Evolutionary conservation across 1,140 invertebrate genomes (phyloP).

Genomic region (Hyles euphorbiae): DNA sequence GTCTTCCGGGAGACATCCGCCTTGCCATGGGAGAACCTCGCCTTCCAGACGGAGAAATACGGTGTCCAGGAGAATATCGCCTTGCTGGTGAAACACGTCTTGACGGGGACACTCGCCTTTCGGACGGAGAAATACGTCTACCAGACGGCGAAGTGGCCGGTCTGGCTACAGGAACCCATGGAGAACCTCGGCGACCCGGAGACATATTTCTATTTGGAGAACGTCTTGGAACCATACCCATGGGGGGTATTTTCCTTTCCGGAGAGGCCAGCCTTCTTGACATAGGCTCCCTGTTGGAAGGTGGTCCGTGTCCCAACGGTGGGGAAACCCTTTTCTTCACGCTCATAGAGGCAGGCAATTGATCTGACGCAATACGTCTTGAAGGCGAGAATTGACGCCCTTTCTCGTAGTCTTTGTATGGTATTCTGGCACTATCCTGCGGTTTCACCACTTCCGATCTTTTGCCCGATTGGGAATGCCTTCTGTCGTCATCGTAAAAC

Average conservation of each 20-base stretch:
- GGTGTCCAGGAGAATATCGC: slow-evolving; percentile 5
- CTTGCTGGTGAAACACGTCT: not conserved
- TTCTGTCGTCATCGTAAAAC: slow-evolving; percentile 20
- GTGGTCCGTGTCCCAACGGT: too few species aligned
- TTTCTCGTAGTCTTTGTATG: slow-evolving; percentile 27
- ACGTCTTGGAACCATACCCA: too few species aligned
- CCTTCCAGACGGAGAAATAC: slow-evolving; percentile 14
- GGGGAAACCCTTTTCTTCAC: too few species aligned
- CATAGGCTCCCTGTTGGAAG: too few species aligned
- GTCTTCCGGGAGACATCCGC: slow-evolving; percentile 1
- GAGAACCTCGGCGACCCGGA: too few species aligned
- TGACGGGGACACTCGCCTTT: not conserved
- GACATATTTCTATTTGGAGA: too few species aligned
- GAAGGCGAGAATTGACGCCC: slow-evolving; percentile 12
- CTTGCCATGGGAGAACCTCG: slow-evolving; percentile 5
- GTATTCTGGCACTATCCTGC: slow-evolving; percentile 3
- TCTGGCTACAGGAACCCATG: too few species aligned
- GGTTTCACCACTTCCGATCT: not conserved
- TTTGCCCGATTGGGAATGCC: slow-evolving; percentile 14
- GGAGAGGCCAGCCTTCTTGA: too few species aligned
- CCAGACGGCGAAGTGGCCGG: slow-evolving; percentile 3
- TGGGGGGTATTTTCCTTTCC: too few species aligned
- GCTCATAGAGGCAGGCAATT: too few species aligned
- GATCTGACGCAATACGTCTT: not conserved
- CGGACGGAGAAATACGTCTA: not conserved